phyloP scores from a whole-genome alignment of 1,140 invertebrate genomes.

The Heliconius congener region DNA sequence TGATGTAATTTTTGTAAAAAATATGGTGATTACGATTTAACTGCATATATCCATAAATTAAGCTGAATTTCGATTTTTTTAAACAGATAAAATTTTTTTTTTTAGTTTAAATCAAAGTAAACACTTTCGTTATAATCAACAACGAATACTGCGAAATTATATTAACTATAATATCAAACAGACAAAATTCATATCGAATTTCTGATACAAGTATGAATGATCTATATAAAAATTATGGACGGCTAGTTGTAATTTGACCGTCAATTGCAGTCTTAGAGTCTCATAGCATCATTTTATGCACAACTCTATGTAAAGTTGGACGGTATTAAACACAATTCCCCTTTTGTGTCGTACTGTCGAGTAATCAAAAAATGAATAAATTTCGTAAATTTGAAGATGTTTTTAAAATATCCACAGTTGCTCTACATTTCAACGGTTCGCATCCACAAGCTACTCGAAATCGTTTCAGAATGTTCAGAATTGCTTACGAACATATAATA shows the following conservation, averaged over 20 bases:
- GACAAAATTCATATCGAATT: neutral
- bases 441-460: conserved; percentile 38
- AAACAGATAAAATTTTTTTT: too few relatives aligned
- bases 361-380: neutral
- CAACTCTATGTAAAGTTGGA: neutral
- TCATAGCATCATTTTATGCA: neutral
- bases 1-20: too few relatives aligned
- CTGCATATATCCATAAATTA: too few relatives aligned
- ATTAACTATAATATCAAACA: neutral
- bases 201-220: too few relatives aligned
- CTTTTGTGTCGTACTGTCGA: too few relatives aligned
- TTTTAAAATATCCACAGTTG: neutral
- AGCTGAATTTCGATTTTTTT: too few relatives aligned
- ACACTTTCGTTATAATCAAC: too few relatives aligned
- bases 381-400: conserved; percentile 42
- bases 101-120: too few relatives aligned
- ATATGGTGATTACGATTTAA: too few relatives aligned
- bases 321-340: too few relatives aligned
- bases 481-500: conserved; percentile 31
- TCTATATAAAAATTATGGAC: too few relatives aligned
- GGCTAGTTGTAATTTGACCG: conserved; percentile 3
- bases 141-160: too few relatives aligned
- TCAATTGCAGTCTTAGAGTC: neutral
- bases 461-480: conserved; percentile 41
- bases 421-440: conserved; percentile 33